Evolutionary conservation across 2,797 vertebrate genomes (phyloP).

Genomic region (Chrysocyon brachyurus): DNA sequence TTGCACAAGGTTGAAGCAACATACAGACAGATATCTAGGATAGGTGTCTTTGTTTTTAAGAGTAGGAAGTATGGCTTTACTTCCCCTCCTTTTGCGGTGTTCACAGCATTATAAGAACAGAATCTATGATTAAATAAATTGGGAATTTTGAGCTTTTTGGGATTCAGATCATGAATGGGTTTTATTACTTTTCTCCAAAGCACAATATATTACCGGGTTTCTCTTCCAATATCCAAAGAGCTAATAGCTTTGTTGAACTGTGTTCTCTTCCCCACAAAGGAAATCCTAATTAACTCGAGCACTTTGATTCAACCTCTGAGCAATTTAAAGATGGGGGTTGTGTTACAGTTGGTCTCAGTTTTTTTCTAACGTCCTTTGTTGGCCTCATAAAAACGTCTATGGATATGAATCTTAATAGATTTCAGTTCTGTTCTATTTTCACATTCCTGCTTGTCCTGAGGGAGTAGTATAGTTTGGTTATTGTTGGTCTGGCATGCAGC

Average conservation of each 20-base stretch:
- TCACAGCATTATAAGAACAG: slow-evolving; percentile 38
- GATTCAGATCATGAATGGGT: slow-evolving; percentile 60
- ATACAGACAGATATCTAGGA: background rate
- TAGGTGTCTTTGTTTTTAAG: background rate
- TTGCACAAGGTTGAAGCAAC: background rate
- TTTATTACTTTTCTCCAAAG: slow-evolving; percentile 76
- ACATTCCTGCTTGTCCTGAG: slow-evolving; percentile 78
- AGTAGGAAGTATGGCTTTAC: background rate
- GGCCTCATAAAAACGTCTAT: slow-evolving; percentile 65
- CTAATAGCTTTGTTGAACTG: slow-evolving; percentile 65
- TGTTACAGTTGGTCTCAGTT: slow-evolving; percentile 58
- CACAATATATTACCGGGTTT: slow-evolving; percentile 65
- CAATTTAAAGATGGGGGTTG: slow-evolving; percentile 62
- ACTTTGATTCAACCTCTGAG: slow-evolving; percentile 56
- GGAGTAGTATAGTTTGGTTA: slow-evolving; percentile 75
- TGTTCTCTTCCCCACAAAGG: slow-evolving; percentile 62
- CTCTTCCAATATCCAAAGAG: slow-evolving; percentile 61
- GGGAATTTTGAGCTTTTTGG: slow-evolving; percentile 51
- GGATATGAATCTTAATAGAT: slow-evolving; percentile 78
- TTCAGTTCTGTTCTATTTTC: slow-evolving; percentile 76
- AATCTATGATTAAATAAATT: slow-evolving; percentile 61
- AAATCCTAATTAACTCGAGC: slow-evolving; percentile 76
- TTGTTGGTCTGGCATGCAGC: slow-evolving; percentile 77
- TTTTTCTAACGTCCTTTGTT: slow-evolving; percentile 72
- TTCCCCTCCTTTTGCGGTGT: background rate